These are phyloP conservation scores for Parapristionchus giblindavisi DNA, from an alignment of 2,888 invertebrate genomes.

Conservation along the genomic window DNA sequence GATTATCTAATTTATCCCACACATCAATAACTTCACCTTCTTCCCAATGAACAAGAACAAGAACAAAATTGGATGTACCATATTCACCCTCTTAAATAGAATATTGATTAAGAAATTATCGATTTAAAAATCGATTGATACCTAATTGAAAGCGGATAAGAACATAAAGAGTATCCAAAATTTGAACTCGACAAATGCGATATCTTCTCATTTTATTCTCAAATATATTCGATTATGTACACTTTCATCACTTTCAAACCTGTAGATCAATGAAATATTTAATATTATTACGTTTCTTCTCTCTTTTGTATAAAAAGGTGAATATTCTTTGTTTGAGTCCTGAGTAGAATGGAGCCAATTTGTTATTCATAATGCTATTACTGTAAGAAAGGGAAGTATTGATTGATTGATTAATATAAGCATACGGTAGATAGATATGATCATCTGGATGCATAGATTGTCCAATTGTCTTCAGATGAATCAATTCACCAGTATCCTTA, in stretches of 20 bases:
- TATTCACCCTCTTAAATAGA: not conserved
- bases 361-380: not conserved
- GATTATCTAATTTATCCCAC: not conserved
- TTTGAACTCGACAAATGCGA: not conserved
- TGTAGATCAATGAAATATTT: not conserved
- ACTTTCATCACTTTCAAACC: not conserved
- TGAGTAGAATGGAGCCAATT: constrained; percentile 4
- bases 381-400: not conserved
- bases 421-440: constrained; percentile 24
- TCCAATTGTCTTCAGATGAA: constrained; percentile 19
- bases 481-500: not conserved
- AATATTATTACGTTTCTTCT: not conserved
- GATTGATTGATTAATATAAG: not conserved
- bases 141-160: not conserved
- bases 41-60: constrained; percentile 27
- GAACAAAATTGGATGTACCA: not conserved
- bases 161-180: not conserved
- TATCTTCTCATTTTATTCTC: not conserved
- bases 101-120: no score
- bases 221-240: not conserved
- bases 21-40: constrained; percentile 15
- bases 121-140: not conserved
- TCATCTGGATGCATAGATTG: constrained; percentile 28
- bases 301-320: constrained; percentile 8
- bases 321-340: constrained; percentile 16